Evolutionary conservation across 2,113 vertebrate genomes (phyloP), one percentile per base, ranked within the genome.

Genomic region (Mirounga angustirostris): DNA sequence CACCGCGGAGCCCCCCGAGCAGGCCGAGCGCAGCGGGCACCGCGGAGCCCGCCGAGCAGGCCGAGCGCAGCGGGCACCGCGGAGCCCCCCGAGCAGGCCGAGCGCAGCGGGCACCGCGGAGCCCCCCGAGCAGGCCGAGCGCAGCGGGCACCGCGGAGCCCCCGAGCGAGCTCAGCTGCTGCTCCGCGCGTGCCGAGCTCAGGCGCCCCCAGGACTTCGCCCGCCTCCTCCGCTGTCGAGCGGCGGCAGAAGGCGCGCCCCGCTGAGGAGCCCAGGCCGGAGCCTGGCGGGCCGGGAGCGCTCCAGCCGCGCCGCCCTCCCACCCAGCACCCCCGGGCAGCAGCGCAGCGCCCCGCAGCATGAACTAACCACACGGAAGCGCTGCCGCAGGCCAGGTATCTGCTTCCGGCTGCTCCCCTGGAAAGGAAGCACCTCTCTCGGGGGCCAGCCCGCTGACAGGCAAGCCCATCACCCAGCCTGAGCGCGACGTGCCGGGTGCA

Each of bases 241-340:
- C 0, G 18, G 33, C 0, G 6, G 54, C n/a, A 33, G 30, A 18
- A 61, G 50, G 50, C 40, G 7, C 1, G 14, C 1, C 14, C 21
- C 2, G 50, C 11, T 12, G 0, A 5, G 22, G 43, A 24, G 15
- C 14, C 22, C 24, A 0, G 22, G 2, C 24, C 8, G 5, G 18
- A 26, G 30, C 73, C 33, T 0, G 36, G 26, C 2, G 4, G 7
- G 19, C 22, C 22, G 18, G 12, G n/a, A 28, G 52, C 28, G 2
- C 43, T 40, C 71, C 40, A 0, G 8, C 16, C 0, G 14, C 54
- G 10, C 21, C 33, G 14, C 22, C 12, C 18, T 36, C 36, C 36
- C 36, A 36, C 36, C 36, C 36, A 36, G 2, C 36, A 36, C 36
- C 36, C 36, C 36, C 21, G 30, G n/a, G n/a, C n/a, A 40, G 54